Evolutionary conservation across 2,888 invertebrate genomes (phyloP).

Genomic region (Pristionchus exspectatus): DNA sequence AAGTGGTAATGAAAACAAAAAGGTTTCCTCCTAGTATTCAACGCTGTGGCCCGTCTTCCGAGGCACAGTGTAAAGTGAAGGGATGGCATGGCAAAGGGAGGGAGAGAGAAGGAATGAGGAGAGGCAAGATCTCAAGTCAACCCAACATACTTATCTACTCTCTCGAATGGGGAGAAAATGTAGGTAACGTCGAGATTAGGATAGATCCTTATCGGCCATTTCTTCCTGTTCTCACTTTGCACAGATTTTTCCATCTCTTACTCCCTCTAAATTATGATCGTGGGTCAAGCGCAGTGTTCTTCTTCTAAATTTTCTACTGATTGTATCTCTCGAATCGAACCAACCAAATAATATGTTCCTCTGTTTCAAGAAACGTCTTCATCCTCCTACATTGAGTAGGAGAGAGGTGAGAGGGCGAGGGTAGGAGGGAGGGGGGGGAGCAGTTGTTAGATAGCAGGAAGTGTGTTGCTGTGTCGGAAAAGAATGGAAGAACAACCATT

Average conservation of each 20-base stretch:
- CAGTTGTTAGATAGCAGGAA: constrained; percentile 31
- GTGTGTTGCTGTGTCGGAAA: background rate
- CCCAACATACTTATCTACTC: background rate
- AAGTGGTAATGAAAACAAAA: background rate
- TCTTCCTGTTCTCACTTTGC: background rate
- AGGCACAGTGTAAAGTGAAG: constrained; percentile 34
- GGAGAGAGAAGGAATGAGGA: constrained; percentile 9
- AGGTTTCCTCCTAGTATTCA: background rate
- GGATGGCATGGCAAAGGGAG: constrained; percentile 28
- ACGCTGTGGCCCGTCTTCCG: background rate
- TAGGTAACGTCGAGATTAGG: constrained; percentile 37
- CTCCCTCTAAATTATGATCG: background rate
- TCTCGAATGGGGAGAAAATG: background rate
- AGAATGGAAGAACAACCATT: background rate
- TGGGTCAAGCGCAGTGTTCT: too few relatives aligned
- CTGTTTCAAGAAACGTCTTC: background rate
- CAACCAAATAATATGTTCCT: background rate
- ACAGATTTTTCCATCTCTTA: background rate
- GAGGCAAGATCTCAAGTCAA: constrained; percentile 7
- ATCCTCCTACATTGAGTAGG: constrained; percentile 12
- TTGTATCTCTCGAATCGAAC: background rate
- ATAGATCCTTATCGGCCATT: background rate
- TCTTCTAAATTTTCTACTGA: background rate
- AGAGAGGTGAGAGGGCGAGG: constrained; percentile 6
- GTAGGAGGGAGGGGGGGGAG: background rate